Conservation (phyloP, 2,797 vertebrate genomes). For the Danionella dracula region DNA sequence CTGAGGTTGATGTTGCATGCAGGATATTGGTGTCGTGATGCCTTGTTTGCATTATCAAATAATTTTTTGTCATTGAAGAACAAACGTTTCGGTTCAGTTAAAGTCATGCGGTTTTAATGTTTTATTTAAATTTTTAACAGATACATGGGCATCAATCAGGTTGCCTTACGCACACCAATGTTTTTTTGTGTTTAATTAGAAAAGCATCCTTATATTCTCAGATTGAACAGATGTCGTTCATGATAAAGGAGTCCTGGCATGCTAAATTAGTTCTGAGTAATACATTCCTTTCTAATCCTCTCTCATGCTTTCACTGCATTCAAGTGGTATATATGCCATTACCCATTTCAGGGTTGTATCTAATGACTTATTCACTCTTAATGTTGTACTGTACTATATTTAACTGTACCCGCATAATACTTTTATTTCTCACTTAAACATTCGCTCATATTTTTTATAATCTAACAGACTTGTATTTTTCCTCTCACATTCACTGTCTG, state of each 20-base stretch:
- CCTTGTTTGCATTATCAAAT: slow-evolving; percentile 30
- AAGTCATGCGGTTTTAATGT: slow-evolving; percentile 10
- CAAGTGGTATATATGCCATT: not conserved
- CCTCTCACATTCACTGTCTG: no score
- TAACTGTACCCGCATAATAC: no score
- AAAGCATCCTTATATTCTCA: not conserved
- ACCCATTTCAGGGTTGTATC: not conserved
- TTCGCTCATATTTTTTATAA: no score
- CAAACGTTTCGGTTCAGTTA: slow-evolving; percentile 10
- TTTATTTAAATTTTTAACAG: slow-evolving; percentile 11
- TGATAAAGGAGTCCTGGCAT: not conserved
- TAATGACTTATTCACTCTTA: no score
- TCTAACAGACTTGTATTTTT: no score
- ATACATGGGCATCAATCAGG: slow-evolving; percentile 3
- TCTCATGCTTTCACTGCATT: no score
- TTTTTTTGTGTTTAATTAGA: slow-evolving; percentile 29
- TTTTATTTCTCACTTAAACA: no score
- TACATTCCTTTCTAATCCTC: not conserved
- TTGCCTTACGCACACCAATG: slow-evolving; percentile 35
- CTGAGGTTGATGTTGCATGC: slow-evolving; percentile 20
- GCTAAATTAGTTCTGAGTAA: not conserved
- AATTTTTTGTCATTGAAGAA: slow-evolving; percentile 27
- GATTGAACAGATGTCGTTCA: not conserved
- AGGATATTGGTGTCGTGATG: slow-evolving; percentile 29
- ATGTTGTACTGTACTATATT: no score